These are phyloP conservation scores for Troides helena DNA, from an alignment of 2,888 invertebrate species.

Conservation along the genomic window DNA sequence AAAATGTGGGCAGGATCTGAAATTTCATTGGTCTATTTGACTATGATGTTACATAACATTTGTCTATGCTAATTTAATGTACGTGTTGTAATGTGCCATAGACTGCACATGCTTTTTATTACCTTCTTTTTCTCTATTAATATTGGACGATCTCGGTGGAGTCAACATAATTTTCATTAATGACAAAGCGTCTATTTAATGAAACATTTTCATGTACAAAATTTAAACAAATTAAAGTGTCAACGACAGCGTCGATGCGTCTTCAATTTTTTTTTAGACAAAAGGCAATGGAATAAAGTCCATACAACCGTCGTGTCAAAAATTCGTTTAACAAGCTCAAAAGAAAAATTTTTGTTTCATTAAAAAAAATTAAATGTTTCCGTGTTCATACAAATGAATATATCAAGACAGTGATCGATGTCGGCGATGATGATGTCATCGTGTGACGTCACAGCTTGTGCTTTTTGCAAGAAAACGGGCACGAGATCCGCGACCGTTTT, in stretches of 20 bases:
- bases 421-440: slow-evolving; percentile 19
- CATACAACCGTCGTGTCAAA: no score
- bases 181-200: no score
- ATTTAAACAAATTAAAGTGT: no score
- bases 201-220: no score
- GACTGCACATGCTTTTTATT: background rate
- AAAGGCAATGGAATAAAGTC: no score
- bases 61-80: background rate
- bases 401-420: slow-evolving; percentile 7
- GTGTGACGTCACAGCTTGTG: slow-evolving; percentile 16
- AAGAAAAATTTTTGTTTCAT: background rate
- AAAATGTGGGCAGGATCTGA: background rate
- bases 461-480: slow-evolving; percentile 12
- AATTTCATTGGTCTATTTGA: background rate
- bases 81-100: background rate
- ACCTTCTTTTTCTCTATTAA: no score
- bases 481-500: slow-evolving; percentile 25
- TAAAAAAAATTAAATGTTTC: background rate
- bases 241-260: no score
- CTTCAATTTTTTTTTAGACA: no score
- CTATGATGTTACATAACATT: slow-evolving; percentile 1
- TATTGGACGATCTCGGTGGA: no score
- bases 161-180: no score
- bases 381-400: slow-evolving; percentile 5
- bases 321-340: background rate